Conservation (phyloP, 2,888 invertebrate species). For the Chrysopilus asiliformis region DNA sequence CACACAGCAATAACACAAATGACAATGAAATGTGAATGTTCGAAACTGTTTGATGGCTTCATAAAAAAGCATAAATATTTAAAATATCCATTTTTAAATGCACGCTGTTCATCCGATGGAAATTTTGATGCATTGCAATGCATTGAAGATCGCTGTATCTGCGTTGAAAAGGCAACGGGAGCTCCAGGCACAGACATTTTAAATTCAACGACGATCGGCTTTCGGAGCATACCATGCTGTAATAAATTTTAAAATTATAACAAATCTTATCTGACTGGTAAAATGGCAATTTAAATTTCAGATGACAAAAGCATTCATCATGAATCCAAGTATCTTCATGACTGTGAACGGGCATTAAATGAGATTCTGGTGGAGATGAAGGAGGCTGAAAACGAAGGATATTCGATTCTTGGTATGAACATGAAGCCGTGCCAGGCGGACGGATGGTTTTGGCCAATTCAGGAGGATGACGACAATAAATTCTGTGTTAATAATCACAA, state of each 20-base stretch:
- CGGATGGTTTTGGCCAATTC: conserved; percentile 35
- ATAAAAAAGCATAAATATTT: conserved; percentile 14
- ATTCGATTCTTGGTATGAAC: conserved; percentile 26
- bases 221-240: conserved; percentile 38
- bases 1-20: conserved; percentile 34
- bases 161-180: conserved; percentile 45
- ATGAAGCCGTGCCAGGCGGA: conserved; percentile 39
- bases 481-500: conserved; percentile 46
- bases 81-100: conserved; percentile 35
- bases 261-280: not conserved
- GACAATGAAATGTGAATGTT: conserved; percentile 49
- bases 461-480: conserved; percentile 36
- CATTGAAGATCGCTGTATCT: conserved; percentile 43
- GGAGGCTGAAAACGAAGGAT: conserved; percentile 24
- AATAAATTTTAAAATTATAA: conserved; percentile 19
- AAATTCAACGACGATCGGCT: conserved; percentile 29
- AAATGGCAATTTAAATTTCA: conserved; percentile 14
- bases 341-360: conserved; percentile 32
- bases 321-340: conserved; percentile 29
- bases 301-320: conserved; percentile 31
- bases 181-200: conserved; percentile 27
- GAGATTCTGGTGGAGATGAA: conserved; percentile 25
- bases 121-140: conserved; percentile 56
- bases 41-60: conserved; percentile 37
- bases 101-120: conserved; percentile 51